Percentiles rank a stretch among this genome's conserved stretches.
phyloP scores from a whole-genome alignment of 2,113 vertebrate species.

The Hippocampus mohnikei region DNA sequence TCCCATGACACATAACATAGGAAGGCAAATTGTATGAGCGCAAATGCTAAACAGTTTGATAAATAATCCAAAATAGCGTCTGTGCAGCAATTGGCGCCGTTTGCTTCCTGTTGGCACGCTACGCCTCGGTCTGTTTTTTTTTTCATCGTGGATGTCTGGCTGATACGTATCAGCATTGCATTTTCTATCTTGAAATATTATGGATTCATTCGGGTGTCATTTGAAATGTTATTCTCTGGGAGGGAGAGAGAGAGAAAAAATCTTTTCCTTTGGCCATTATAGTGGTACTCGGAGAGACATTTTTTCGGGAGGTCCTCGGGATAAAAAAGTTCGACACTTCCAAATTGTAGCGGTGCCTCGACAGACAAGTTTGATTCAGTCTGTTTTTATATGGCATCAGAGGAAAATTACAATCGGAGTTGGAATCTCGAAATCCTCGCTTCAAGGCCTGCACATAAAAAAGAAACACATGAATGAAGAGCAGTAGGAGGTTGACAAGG shows the following conservation, averaged over 20 bases:
- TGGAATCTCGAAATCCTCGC: conserved; percentile 26
- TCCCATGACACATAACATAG: background rate
- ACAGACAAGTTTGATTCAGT: too few species aligned
- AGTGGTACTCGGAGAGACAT: too few species aligned
- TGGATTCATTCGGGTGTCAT: too few species aligned
- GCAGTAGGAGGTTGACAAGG: conserved; percentile 3
- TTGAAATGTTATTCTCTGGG: too few species aligned
- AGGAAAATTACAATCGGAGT: background rate
- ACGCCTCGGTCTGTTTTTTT: background rate
- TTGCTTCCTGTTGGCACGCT: background rate
- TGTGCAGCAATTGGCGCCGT: background rate
- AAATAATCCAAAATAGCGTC: background rate
- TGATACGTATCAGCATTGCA: background rate
- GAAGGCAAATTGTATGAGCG: too few species aligned
- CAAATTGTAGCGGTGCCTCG: too few species aligned
- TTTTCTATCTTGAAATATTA: too few species aligned
- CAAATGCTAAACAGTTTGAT: too few species aligned
- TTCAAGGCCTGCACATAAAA: conserved; percentile 32
- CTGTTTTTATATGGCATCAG: background rate
- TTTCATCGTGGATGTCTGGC: background rate
- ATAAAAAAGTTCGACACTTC: too few species aligned
- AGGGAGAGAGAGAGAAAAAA: too few species aligned
- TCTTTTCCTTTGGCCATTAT: too few species aligned
- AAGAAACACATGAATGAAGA: conserved; percentile 36
- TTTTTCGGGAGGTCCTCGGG: too few species aligned